Evolutionary conservation across 2,113 vertebrate species (phyloP), one percentile per base, ranked within the genome.

Genomic region (Numida meleagris): DNA sequence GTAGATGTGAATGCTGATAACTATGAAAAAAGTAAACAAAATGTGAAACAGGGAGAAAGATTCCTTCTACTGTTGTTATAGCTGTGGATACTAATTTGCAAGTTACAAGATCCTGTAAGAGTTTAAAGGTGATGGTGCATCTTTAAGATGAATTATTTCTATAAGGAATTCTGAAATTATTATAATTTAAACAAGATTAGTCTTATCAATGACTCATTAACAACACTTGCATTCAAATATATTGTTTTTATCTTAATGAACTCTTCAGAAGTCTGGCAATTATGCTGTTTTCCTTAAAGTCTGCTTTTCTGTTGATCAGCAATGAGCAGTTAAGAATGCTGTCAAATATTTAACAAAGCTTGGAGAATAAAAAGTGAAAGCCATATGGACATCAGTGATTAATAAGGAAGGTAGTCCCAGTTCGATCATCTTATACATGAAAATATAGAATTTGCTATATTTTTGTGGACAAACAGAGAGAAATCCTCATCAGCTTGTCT

Each of bases 401-500:
- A 84, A 45, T 55, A 42, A 19, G 50, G 57, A 46, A 77, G 59
- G 34, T 73, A 46, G 55, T 40, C 17, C 19, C 38, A 18, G 6
- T 59, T 78, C 58, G 27, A 86, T 86, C 53, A 58, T 91, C 38
- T 68, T 70, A 38, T 16, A 61, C 50, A 75, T 34, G 80, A n/a
- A 14, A 61, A 19, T 27, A 34, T 53, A 65, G 59, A 79, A 86
- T 83, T 95, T 82, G 70, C 58, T 77, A 34, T 93, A 74, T 71
- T 88, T 90, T 90, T 83, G 55, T 14, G 61, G 90, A 89, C 86
- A 92, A 75, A 58, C 17, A 91, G 74, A 36, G 84, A 81, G 84
- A 89, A 91, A 82, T 40, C 25, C 77, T 94, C 48, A 70, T 95
- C 91, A 96, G 90, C 91, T 95, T 96, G 95, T 94, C 86, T 94